Evolutionary conservation across 1,140 invertebrate genomes (phyloP), one percentile per base, ranked within the genome.

Genomic region (Atta texana): DNA sequence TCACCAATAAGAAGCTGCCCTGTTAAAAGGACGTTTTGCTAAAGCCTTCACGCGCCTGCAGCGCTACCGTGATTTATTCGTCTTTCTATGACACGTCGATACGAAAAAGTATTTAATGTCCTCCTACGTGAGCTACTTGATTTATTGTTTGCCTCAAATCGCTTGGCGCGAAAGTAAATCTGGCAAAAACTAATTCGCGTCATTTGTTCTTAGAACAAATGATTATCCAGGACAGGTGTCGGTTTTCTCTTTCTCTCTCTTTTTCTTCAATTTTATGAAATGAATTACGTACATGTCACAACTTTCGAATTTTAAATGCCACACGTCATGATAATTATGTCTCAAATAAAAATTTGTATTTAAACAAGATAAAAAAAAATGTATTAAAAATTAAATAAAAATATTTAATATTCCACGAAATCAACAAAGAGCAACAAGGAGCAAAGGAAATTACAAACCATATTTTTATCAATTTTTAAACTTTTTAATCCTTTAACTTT

Each of bases 1-100:
- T 84, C 80, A 74, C 80, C 80, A 74, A 84, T 84, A 84, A 84
- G 80, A 84, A 84, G 44, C 39, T 57, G 39, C 39, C 69, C 55
- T 31, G 80, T 74, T 74, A 82, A 82, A 82, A 82, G 80, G 69
- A 82, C 68, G 68, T 74, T 59, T 49, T 49, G 68, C 80, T 74
- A 74, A 74, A 82, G 66, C 51, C 53, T 59, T 74, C 55, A 24
- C 80, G 78, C 77, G 64, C 12, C 28, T 31, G n/a, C 63, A 49
- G 21, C 31, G 34, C 24, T 10, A 28, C 39, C 34, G 55, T 84
- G 80, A 84, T 84, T 84, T 84, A 84, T 84, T 84, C 28, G 24
- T 24, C 14, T 63, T 39, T 61, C 55, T 75, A 74, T 84, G 80
- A 61, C 69, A 75, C 39, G 14, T 84, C 69, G 80, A 84, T 84